Percentiles rank a stretch among this genome's conserved stretches.
Conservation (phyloP, 2,888 invertebrate genomes). For the Eumacrocentrus americanus region DNA sequence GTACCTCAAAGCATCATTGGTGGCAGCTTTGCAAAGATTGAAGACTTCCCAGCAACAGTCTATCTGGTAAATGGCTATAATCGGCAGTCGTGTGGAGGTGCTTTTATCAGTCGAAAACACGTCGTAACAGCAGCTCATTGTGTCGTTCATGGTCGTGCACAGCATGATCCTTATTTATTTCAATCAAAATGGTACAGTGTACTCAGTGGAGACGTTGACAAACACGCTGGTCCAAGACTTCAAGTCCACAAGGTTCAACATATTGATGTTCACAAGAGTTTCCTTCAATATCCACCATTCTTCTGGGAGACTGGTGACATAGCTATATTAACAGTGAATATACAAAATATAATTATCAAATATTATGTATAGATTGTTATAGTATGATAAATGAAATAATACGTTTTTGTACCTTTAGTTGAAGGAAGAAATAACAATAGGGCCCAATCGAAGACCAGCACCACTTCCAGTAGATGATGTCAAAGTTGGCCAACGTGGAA, state of each 20-base stretch:
- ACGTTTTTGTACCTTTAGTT: too few species aligned
- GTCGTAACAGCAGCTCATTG: slow-evolving; percentile 11
- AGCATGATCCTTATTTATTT: not conserved
- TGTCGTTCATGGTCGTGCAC: not conserved
- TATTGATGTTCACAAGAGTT: not conserved
- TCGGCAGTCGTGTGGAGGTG: slow-evolving; percentile 1
- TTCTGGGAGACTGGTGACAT: not conserved
- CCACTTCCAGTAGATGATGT: not conserved
- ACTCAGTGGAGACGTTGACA: not conserved
- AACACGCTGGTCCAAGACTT: not conserved
- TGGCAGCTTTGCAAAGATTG: not conserved
- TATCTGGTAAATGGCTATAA: not conserved
- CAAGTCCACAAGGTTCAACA: not conserved
- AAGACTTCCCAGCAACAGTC: slow-evolving; percentile 3
- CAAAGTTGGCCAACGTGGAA: not conserved
- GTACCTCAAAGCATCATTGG: slow-evolving; percentile 5
- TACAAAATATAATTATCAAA: not conserved
- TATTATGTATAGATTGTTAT: too few species aligned
- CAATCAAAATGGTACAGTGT: not conserved
- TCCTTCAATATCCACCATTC: not conserved
- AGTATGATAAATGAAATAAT: too few species aligned
- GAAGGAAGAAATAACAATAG: not conserved
- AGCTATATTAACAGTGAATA: not conserved
- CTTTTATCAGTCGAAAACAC: not conserved
- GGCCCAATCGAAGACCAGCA: not conserved